Base-by-base conservation (phyloP, 2,888 invertebrate species). In the Melanargia galathea region DNA sequence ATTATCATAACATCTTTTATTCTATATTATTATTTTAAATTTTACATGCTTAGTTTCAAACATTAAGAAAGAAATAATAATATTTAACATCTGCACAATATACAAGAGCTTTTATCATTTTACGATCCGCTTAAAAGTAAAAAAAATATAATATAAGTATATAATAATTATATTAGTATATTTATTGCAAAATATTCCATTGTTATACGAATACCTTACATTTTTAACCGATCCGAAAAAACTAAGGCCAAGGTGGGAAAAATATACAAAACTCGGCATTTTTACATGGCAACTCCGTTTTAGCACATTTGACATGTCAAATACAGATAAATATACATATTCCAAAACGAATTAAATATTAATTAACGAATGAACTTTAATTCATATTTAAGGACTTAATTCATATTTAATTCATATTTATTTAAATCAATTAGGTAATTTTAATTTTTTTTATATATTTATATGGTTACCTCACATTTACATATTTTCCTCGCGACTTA, bases 1-100 rank as follows among this genome's bases (percentile, higher is more conserved):
- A 89, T 91, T 90, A 90, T 91, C 83, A 85, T 91, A 91, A 90
- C 91, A 92, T 90, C 89, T 90, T 90, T 90, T 90, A 90, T 90
- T 90, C 89, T 90, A 90, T 91, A 91, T 90, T 91, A 87, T 88
- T 89, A 90, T 90, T 89, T 90, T 88, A 86, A 90, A 90, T 91
- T 91, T 90, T 90, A 90, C 90, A 90, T 90, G 90, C 90, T 91
- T 90, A 90, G 85, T 86, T 52, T 89, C 83, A 90, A 90, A 90
- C 90, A 90, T 90, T 88, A 88, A 85, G 90, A 90, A 87, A 85
- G 85, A 89, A 90, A 89, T 89, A 88, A 87, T 87, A 90, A 90
- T 91, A 90, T 89, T 89, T 87, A 89, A 91, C 91, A 91, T 90
- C 86, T 90, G 87, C 80, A 89, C 89, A 91, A 89, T 90, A 90